Evolutionary conservation across 2,888 invertebrate species (phyloP), one percentile per base, ranked within the genome.

Genomic region (Eueremaeus valkanovi): DNA sequence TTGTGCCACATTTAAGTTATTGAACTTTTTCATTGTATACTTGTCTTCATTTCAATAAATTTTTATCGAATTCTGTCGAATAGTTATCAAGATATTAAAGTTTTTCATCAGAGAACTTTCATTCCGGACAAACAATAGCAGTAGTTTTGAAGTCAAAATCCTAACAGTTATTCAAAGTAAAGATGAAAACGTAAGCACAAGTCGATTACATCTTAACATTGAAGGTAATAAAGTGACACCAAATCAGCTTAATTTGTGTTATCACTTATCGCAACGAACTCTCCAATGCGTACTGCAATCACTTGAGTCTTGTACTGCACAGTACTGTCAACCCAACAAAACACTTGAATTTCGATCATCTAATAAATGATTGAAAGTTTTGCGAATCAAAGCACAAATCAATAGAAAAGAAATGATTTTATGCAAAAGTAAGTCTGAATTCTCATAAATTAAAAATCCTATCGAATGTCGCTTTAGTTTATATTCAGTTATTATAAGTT

Each of bases 161-260:
- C n/a, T 31, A 33, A 33, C n/a, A 63, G 5, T 51, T 5, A 55
- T 24, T 3, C 5, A 16, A 18, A 63, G 29, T 8, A 63, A 63
- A 66, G 21, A 36, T 40, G 21, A 40, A 66, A 55, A 40, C 8
- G 40, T 66, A 36, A 40, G 66, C 66, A 21, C 33, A 63, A 63
- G 66, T 66, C 66, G 21, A 40, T 66, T 33, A 66, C 66, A 24
- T 66, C 58, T 58, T 58, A 24, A 66, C 5, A 66, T 31, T 18
- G 18, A 29, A 5, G 6, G 6, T 18, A 6, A n/a, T 61, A 61
- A 33, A 33, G 24, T 33, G 18, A 33, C 16, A n/a, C 18, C 31
- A 66, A 40, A 66, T 66, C 55, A 55, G 55, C 66, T 66, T 66
- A 66, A 66, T 66, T 66, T 66, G 66, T 66, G 24, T 66, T 66